Conservation (phyloP, 2,797 vertebrate species). For the Manis pentadactyla region DNA sequence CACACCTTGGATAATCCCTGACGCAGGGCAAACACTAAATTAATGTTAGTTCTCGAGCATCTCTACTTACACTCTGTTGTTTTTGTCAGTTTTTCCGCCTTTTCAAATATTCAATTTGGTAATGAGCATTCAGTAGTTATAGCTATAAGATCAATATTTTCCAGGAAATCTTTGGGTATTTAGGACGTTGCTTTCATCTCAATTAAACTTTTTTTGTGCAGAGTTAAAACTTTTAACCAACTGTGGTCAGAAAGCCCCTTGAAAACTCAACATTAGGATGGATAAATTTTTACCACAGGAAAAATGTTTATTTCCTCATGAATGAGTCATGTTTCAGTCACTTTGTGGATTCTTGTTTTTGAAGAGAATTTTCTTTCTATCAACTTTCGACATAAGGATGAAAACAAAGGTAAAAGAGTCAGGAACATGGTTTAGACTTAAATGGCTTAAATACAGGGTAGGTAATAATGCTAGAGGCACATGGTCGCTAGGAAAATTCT, state of each 20-base stretch:
- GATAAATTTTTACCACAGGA: conserved; percentile 80
- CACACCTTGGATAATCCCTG: neutral
- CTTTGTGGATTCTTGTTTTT: conserved; percentile 80
- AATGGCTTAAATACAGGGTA: conserved; percentile 80
- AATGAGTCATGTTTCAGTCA: conserved; percentile 81
- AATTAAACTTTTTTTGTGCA: neutral
- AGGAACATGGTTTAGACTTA: conserved; percentile 76
- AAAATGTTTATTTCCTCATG: conserved; percentile 86
- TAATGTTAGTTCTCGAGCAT: neutral
- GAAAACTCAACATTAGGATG: conserved; percentile 74
- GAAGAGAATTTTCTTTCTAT: conserved; percentile 43
- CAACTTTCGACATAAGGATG: conserved; percentile 75
- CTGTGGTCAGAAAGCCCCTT: conserved; percentile 54
- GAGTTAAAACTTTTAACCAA: conserved; percentile 70
- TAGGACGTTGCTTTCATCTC: conserved; percentile 14
- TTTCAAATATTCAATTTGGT: conserved; percentile 19
- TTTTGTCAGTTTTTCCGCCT: neutral
- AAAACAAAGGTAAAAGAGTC: conserved; percentile 82
- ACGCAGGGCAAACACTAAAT: neutral
- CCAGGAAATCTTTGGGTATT: conserved; percentile 15
- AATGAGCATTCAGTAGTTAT: neutral
- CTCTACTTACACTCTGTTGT: neutral
- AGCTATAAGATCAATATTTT: conserved; percentile 31
- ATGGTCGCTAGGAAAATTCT: conserved; percentile 61
- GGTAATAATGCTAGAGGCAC: conserved; percentile 64